Evolutionary conservation across 2,797 vertebrate genomes (phyloP).

Genomic region (Toxotes lorentzi): DNA sequence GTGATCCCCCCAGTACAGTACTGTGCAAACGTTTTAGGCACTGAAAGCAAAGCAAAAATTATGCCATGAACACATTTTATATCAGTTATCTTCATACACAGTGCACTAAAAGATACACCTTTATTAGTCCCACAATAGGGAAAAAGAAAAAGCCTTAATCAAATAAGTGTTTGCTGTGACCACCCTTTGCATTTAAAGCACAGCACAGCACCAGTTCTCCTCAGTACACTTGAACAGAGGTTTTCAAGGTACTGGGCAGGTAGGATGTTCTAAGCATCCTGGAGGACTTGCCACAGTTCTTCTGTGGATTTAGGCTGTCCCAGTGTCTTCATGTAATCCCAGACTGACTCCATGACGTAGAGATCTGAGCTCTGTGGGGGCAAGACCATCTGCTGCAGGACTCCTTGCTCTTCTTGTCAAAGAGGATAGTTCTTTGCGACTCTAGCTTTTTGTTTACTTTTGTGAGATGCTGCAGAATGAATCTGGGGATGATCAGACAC

Average conservation of each 20-base stretch:
- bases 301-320: no score
- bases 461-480: neutral
- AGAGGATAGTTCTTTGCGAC: neutral
- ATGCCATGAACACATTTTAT: neutral
- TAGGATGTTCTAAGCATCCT: neutral
- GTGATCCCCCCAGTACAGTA: neutral
- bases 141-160: neutral
- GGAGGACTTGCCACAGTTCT: no score
- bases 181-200: neutral
- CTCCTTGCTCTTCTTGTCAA: neutral
- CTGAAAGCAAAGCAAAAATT: neutral
- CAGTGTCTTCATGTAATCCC: neutral
- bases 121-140: no score
- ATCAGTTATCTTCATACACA: neutral
- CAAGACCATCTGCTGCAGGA: neutral
- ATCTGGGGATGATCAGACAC: neutral
- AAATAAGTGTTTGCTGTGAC: neutral
- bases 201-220: neutral
- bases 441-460: neutral
- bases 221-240: neutral
- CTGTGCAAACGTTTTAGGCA: neutral
- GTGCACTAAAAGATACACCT: no score
- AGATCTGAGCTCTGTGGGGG: neutral
- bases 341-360: neutral
- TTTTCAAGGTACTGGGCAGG: neutral